These are phyloP conservation scores for Aptenodytes patagonicus DNA, from an alignment of 2,113 vertebrate species.

Conservation along the genomic window DNA sequence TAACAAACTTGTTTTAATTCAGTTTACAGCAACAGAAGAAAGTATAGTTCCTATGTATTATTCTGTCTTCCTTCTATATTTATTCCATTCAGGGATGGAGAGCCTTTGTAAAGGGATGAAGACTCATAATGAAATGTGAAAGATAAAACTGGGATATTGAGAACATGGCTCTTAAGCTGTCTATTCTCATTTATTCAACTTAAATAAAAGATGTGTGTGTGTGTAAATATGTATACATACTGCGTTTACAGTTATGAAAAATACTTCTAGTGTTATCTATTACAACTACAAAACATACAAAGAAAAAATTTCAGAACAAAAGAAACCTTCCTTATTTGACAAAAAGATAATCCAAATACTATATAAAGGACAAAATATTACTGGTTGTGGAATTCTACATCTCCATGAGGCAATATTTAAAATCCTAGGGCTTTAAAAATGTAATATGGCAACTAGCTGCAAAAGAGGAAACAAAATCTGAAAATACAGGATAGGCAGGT, in stretches of 20 bases:
- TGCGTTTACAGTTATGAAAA: background rate
- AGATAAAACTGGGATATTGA: background rate
- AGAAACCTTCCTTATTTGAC: background rate
- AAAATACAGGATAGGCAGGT: background rate
- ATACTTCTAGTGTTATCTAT: background rate
- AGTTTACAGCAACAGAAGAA: background rate
- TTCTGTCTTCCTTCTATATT: background rate
- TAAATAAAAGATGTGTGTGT: background rate
- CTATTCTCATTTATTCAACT: too few relatives aligned
- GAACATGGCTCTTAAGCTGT: background rate
- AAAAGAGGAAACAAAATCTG: background rate
- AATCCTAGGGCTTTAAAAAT: background rate
- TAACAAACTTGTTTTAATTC: background rate
- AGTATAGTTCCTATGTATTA: background rate
- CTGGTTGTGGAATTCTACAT: background rate
- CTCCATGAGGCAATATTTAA: background rate
- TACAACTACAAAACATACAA: background rate
- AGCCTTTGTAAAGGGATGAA: background rate
- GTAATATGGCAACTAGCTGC: background rate
- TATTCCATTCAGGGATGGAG: background rate
- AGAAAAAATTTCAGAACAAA: background rate
- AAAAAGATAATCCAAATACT: background rate
- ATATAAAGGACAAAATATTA: background rate
- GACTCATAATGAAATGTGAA: background rate
- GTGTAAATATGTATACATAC: background rate